Percentiles rank a stretch among this genome's conserved stretches.
These are phyloP conservation scores for Ammodytes dubius DNA, from an alignment of 2,113 vertebrate species.

Conservation along the genomic window DNA sequence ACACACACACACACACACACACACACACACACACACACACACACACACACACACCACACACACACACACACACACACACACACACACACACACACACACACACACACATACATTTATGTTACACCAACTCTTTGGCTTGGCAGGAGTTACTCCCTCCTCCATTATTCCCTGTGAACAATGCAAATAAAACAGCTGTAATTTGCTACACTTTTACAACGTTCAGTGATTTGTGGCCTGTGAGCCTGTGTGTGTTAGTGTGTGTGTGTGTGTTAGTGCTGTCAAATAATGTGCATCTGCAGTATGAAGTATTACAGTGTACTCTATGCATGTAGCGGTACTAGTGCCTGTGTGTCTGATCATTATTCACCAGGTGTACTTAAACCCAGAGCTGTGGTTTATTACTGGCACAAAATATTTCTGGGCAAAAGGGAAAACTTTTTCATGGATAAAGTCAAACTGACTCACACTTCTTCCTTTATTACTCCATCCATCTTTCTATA, in stretches of 20 bases:
- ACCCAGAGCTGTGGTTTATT: conserved; percentile 32
- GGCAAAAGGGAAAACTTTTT: conserved; percentile 12
- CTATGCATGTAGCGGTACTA: conserved; percentile 1
- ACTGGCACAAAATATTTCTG: conserved; percentile 23
- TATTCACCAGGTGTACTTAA: conserved; percentile 39
- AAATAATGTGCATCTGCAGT: neutral
- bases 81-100: conserved; percentile 4
- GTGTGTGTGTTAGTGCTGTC: neutral
- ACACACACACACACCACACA: conserved; percentile 8
- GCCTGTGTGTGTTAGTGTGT: conserved; percentile 22
- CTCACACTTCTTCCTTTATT: conserved; percentile 18
- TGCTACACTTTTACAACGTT: conserved; percentile 66
- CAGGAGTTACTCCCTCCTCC: conserved; percentile 40
- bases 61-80: conserved; percentile 9
- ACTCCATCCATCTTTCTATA: conserved; percentile 35
- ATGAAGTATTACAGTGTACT: conserved; percentile 9
- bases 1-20: conserved; percentile 2
- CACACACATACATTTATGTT: conserved; percentile 29
- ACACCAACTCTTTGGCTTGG: conserved; percentile 50
- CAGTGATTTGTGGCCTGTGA: conserved; percentile 66
- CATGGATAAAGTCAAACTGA: conserved; percentile 49
- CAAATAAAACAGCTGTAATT: conserved; percentile 73
- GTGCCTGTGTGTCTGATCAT: conserved; percentile 24
- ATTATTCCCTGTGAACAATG: conserved; percentile 71
- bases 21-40: conserved; percentile 7